These are phyloP conservation scores for Sternotherus odoratus DNA, from an alignment of 2,797 vertebrate genomes.

Conservation along the genomic window DNA sequence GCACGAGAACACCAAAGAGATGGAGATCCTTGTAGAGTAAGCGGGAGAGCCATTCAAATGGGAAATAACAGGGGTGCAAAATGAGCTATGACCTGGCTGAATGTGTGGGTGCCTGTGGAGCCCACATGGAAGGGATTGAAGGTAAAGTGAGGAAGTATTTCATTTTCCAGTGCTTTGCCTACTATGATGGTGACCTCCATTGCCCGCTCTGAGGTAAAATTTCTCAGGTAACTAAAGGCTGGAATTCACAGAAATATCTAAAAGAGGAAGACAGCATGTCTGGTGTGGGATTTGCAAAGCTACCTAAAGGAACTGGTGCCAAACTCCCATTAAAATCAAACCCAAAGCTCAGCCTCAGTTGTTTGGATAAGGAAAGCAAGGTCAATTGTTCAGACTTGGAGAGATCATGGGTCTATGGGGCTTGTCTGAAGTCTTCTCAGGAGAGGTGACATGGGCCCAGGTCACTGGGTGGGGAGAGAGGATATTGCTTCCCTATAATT, in stretches of 20 bases:
- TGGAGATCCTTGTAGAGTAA: neutral
- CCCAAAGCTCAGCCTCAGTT: slow-evolving; percentile 5
- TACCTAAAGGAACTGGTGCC: slow-evolving; percentile 39
- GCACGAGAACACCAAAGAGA: neutral
- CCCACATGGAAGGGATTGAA: slow-evolving; percentile 14
- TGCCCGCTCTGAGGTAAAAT: neutral
- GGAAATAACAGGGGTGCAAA: neutral
- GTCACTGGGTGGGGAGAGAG: slow-evolving; percentile 28
- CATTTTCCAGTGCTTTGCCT: slow-evolving; percentile 18
- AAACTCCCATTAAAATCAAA: neutral
- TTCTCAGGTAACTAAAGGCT: slow-evolving; percentile 28
- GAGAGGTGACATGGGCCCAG: neutral
- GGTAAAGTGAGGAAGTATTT: slow-evolving; percentile 27
- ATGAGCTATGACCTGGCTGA: neutral
- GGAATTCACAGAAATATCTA: neutral
- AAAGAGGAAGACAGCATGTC: neutral
- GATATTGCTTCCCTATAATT: neutral
- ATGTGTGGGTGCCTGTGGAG: neutral
- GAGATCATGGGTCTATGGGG: neutral
- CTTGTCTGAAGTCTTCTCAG: slow-evolving; percentile 14
- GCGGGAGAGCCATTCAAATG: neutral
- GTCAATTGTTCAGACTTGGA: slow-evolving; percentile 45
- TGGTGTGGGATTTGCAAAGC: slow-evolving; percentile 42
- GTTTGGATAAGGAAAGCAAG: slow-evolving; percentile 48
- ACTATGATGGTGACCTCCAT: neutral